phyloP scores from a whole-genome alignment of 2,888 invertebrate species.

The Aproaerema taeniolella region DNA sequence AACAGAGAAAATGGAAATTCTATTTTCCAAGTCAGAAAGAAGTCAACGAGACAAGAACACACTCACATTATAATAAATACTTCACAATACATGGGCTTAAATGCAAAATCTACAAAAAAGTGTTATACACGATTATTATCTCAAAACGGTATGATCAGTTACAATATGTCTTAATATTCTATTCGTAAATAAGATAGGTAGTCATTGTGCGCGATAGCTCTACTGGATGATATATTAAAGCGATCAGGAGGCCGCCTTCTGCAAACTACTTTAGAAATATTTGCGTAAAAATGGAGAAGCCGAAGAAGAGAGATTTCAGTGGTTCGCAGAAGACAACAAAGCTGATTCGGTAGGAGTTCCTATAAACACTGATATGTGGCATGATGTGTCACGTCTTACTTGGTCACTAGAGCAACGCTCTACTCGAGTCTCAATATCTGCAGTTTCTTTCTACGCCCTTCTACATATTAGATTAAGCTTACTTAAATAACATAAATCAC shows the following conservation, averaged over 20 bases:
- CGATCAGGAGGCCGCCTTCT: conserved; percentile 33
- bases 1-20: conserved; percentile 2
- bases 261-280: conserved; percentile 23
- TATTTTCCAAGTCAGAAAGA: conserved; percentile 33
- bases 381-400: conserved; percentile 70
- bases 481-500: conserved; percentile 1
- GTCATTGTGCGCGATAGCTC: conserved; percentile 70
- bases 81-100: conserved; percentile 72
- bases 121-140: conserved; percentile 66
- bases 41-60: conserved; percentile 54
- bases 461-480: conserved; percentile 6
- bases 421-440: conserved; percentile 33
- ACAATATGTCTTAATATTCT: conserved; percentile 59
- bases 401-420: conserved; percentile 52
- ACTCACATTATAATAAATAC: conserved; percentile 58
- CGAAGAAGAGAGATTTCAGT: background rate
- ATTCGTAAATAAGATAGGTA: conserved; percentile 49
- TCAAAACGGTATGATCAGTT: conserved; percentile 63
- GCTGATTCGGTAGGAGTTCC: conserved; percentile 39
- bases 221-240: conserved; percentile 58
- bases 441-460: conserved; percentile 21
- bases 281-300: background rate
- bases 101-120: conserved; percentile 72
- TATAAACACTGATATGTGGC: conserved; percentile 68
- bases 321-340: conserved; percentile 36